Evolutionary conservation across 2,888 invertebrate genomes (phyloP).

Genomic region (Oasisia sp.): DNA sequence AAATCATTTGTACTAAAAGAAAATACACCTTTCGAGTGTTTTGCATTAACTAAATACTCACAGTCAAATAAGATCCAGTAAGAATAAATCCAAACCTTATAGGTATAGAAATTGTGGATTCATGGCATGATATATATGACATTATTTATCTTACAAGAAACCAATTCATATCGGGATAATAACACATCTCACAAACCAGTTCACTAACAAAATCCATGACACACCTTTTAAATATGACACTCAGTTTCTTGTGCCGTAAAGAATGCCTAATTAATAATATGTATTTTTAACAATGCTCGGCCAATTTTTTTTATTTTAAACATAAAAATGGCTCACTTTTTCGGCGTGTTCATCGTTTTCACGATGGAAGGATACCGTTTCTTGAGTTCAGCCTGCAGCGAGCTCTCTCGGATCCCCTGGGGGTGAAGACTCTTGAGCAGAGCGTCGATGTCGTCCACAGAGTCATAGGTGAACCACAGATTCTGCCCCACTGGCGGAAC

Average conservation of each 20-base stretch:
- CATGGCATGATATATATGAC: too few species aligned
- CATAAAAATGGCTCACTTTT: background rate
- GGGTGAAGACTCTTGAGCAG: slow-evolving; percentile 56
- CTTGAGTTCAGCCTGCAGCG: slow-evolving; percentile 53
- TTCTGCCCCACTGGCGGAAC: slow-evolving; percentile 61
- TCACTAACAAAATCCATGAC: too few species aligned
- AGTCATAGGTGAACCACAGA: slow-evolving; percentile 61
- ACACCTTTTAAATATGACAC: background rate
- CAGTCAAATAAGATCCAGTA: background rate
- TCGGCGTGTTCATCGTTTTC: slow-evolving; percentile 41
- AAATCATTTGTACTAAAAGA: too few species aligned
- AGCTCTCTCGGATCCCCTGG: slow-evolving; percentile 60
- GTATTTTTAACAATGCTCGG: background rate
- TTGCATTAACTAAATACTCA: too few species aligned
- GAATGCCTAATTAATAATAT: background rate
- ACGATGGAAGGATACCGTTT: slow-evolving; percentile 50
- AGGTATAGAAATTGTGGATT: too few species aligned
- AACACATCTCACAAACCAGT: too few species aligned
- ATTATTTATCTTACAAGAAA: too few species aligned
- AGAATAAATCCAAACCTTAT: background rate
- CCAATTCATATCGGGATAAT: too few species aligned
- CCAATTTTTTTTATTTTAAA: background rate
- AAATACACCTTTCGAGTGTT: too few species aligned
- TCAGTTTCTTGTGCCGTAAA: background rate
- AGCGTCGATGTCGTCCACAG: slow-evolving; percentile 52